Evolutionary conservation across 2,888 invertebrate species (phyloP).

Genomic region (Phyto melanocephala): DNA sequence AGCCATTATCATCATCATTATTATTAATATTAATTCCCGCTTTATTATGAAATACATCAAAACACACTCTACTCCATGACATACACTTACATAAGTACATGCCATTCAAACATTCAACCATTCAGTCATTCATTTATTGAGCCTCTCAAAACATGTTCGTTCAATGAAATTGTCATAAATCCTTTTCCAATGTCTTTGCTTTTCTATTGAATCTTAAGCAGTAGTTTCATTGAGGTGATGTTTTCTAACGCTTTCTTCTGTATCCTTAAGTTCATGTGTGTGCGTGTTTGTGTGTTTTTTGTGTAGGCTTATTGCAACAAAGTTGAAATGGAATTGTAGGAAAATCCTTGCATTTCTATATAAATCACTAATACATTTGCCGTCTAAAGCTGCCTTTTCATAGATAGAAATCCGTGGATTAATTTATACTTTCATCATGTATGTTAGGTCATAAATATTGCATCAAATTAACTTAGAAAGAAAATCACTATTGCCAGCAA

Average conservation of each 20-base stretch:
- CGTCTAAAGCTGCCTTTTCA: constrained; percentile 20
- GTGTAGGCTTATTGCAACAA: constrained; percentile 40
- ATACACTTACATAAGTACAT: constrained; percentile 18
- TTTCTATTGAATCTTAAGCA: constrained; percentile 45
- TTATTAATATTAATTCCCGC: constrained; percentile 37
- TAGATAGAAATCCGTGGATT: constrained; percentile 47
- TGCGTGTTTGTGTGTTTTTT: not conserved
- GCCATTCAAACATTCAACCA: constrained; percentile 8
- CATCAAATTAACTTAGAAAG: not conserved
- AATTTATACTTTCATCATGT: constrained; percentile 9
- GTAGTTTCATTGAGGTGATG: constrained; percentile 8
- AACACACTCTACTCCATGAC: constrained; percentile 15
- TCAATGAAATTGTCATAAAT: constrained; percentile 62
- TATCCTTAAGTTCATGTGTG: not conserved
- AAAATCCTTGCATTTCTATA: constrained; percentile 41
- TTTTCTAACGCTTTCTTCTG: not conserved
- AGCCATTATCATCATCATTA: not conserved
- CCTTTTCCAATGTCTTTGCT: constrained; percentile 29
- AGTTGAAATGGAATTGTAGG: constrained; percentile 41
- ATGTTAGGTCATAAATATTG: not conserved
- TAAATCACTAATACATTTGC: constrained; percentile 19
- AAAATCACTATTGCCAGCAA: not conserved
- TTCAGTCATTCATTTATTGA: constrained; percentile 33
- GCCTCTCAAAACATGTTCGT: not conserved
- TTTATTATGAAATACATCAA: constrained; percentile 40